Evolutionary conservation across 2,888 invertebrate genomes (phyloP).

Genomic region (Ephialtes manifestator): DNA sequence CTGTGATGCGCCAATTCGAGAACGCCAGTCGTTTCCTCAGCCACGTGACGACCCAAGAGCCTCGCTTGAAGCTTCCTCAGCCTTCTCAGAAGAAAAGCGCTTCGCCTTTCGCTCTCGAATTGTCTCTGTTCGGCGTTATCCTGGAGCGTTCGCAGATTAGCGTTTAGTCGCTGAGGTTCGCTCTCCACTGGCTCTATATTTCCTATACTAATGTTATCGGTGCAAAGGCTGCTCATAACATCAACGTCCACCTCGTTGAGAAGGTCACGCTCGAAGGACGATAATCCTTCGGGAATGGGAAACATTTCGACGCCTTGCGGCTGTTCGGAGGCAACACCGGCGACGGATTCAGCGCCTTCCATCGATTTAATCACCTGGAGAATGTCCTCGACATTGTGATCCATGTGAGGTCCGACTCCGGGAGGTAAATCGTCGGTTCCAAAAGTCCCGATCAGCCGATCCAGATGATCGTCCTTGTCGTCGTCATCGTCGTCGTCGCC

Average conservation of each 20-base stretch:
- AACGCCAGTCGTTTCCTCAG: slow-evolving; percentile 92
- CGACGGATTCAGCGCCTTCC: slow-evolving; percentile 86
- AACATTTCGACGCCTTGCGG: slow-evolving; percentile 81
- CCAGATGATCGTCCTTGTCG: slow-evolving; percentile 64
- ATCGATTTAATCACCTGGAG: slow-evolving; percentile 93
- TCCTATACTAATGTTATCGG: slow-evolving; percentile 79
- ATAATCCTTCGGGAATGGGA: slow-evolving; percentile 81
- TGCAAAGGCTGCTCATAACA: slow-evolving; percentile 80
- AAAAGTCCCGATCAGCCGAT: slow-evolving; percentile 65
- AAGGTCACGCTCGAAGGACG: slow-evolving; percentile 82
- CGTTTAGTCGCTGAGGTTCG: slow-evolving; percentile 55
- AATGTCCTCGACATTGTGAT: slow-evolving; percentile 89
- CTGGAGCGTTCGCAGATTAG: slow-evolving; percentile 77
- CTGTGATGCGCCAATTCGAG: slow-evolving; percentile 91
- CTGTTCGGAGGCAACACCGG: slow-evolving; percentile 74
- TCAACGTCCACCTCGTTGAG: slow-evolving; percentile 81
- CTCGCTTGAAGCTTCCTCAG: slow-evolving; percentile 92
- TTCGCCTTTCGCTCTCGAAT: slow-evolving; percentile 89
- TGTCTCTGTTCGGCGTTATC: slow-evolving; percentile 86
- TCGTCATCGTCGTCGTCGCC: slow-evolving; percentile 59
- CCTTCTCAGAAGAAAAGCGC: slow-evolving; percentile 91
- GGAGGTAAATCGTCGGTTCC: slow-evolving; percentile 56
- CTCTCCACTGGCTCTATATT: slow-evolving; percentile 54
- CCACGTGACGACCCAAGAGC: slow-evolving; percentile 92
- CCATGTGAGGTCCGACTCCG: slow-evolving; percentile 86